phyloP scores from a whole-genome alignment of 2,113 vertebrate species.

The Sinocyclocheilus rhinocerous region DNA sequence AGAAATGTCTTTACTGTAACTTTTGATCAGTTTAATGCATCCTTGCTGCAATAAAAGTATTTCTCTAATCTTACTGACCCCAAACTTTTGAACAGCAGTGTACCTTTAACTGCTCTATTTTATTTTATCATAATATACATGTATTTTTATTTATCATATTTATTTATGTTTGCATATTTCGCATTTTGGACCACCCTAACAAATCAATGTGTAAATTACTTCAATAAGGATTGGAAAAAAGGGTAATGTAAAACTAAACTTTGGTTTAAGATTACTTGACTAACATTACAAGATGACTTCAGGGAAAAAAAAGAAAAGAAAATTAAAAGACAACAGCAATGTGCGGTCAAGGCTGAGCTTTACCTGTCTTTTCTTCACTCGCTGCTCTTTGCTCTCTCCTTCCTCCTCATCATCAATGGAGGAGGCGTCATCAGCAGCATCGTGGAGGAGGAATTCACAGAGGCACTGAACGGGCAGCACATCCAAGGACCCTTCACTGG shows the following conservation, averaged over 20 bases:
- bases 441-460: constrained; percentile 95
- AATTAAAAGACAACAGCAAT: neutral
- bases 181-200: neutral
- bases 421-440: constrained; percentile 84
- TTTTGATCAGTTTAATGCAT: neutral
- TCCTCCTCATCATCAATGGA: constrained; percentile 90
- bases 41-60: neutral
- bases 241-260: neutral
- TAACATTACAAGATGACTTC: neutral
- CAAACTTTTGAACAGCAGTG: neutral
- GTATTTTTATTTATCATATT: neutral
- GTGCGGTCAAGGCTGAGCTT: neutral
- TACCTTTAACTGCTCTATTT: too few species aligned
- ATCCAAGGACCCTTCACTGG: constrained; percentile 94
- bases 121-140: neutral
- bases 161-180: neutral
- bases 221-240: neutral
- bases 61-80: neutral
- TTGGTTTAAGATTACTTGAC: neutral
- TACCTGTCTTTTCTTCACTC: constrained; percentile 91
- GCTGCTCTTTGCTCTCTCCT: constrained; percentile 93
- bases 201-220: neutral
- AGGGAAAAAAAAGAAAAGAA: too few species aligned
- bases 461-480: constrained; percentile 97
- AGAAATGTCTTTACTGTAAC: neutral